Conservation (phyloP, 2,888 invertebrate species). For the Drosophila sordidula region DNA sequence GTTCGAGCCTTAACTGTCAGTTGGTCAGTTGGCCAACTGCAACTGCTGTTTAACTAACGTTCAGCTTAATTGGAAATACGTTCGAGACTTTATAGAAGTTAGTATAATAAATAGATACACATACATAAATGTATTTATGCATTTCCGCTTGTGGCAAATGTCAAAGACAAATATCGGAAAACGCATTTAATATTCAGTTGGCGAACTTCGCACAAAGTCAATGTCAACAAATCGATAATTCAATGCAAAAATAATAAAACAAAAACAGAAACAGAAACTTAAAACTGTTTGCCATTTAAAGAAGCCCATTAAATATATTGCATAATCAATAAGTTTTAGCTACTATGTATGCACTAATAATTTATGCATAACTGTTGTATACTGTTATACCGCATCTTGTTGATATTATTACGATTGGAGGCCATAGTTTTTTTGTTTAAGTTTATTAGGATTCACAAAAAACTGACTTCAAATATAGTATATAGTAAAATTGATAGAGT, state of each 20-base stretch:
- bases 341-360: conserved; percentile 24
- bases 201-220: conserved; percentile 54
- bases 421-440: conserved; percentile 7
- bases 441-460: too few species aligned
- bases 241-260: conserved; percentile 20
- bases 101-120: too few species aligned
- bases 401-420: conserved; percentile 10
- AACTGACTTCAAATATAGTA: too few species aligned
- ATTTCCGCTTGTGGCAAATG: conserved; percentile 43
- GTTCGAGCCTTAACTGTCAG: conserved; percentile 13
- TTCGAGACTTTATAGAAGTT: background rate
- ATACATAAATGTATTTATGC: background rate
- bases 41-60: background rate
- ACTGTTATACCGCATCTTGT: conserved; percentile 40
- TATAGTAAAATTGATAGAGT: too few species aligned
- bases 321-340: conserved; percentile 40
- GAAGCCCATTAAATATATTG: conserved; percentile 42
- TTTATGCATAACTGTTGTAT: conserved; percentile 62
- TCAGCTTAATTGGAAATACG: background rate
- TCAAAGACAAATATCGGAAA: conserved; percentile 25
- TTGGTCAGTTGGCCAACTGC: conserved; percentile 46
- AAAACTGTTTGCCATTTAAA: conserved; percentile 25
- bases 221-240: conserved; percentile 50
- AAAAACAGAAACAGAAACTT: conserved; percentile 11
- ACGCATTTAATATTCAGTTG: conserved; percentile 39